phyloP scores from a whole-genome alignment of 1,140 invertebrate species.

The Zaprionus capensis region DNA sequence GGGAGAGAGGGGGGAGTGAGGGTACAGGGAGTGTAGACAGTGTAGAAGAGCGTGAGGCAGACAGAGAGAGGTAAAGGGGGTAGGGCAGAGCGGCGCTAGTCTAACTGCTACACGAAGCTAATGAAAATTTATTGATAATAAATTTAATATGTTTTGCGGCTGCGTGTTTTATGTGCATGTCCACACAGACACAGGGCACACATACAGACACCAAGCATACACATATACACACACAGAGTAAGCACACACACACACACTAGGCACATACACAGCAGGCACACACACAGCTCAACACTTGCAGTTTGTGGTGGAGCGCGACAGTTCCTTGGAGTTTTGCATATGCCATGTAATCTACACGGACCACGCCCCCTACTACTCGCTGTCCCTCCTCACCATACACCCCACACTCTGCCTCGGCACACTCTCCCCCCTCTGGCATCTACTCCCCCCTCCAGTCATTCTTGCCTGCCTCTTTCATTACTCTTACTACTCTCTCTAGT shows the following conservation, averaged over 20 bases:
- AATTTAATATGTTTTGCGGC: constrained; percentile 79
- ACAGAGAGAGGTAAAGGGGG: background rate
- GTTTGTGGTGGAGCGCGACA: background rate
- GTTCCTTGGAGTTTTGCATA: constrained; percentile 59
- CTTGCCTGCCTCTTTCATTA: no score
- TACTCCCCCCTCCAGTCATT: rapidly evolving
- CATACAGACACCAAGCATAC: background rate
- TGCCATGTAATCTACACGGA: constrained; percentile 54
- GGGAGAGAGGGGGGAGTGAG: no score
- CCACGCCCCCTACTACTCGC: background rate
- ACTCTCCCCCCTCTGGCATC: no score
- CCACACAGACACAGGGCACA: constrained; percentile 6
- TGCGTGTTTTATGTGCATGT: constrained; percentile 62
- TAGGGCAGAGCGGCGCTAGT: constrained; percentile 9
- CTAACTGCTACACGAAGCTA: constrained; percentile 73
- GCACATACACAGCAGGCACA: no score
- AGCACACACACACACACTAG: no score
- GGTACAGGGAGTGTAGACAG: no score
- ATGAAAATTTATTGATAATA: constrained; percentile 84
- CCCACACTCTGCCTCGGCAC: background rate
- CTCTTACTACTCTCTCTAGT: no score
- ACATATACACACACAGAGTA: no score
- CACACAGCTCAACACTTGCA: background rate
- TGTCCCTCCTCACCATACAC: background rate
- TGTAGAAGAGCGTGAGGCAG: background rate